phyloP scores from a whole-genome alignment of 1,140 invertebrate species.

The Drosophila lini region DNA sequence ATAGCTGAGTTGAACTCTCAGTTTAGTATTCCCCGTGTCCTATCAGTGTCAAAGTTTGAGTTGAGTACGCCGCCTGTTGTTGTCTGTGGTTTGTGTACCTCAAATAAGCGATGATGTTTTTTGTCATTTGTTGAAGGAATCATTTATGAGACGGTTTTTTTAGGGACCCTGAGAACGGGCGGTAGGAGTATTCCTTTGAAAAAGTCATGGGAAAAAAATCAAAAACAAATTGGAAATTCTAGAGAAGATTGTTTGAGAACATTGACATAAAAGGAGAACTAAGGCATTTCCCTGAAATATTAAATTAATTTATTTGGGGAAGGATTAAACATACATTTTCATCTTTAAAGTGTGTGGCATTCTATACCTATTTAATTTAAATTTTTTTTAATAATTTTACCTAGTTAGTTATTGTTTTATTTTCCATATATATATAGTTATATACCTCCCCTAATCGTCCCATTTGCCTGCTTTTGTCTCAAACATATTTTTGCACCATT shows the following conservation, averaged over 20 bases:
- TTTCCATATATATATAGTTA: not conserved
- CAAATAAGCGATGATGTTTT: constrained; percentile 29
- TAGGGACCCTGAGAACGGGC: constrained; percentile 22
- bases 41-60: constrained; percentile 71
- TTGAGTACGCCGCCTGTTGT: constrained; percentile 42
- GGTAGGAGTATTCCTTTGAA: constrained; percentile 23
- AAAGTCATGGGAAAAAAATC: constrained; percentile 27
- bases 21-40: constrained; percentile 53
- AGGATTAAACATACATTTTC: too few relatives aligned
- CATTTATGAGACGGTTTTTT: constrained; percentile 28
- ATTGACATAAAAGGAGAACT: not conserved
- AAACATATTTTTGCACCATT: constrained; percentile 22
- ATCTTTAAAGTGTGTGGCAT: too few relatives aligned
- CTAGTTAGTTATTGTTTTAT: not conserved
- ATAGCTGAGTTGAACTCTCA: constrained; percentile 31
- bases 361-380: too few relatives aligned
- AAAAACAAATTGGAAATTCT: not conserved
- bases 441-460: not conserved
- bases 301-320: not conserved
- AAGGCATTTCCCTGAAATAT: not conserved
- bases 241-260: not conserved
- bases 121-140: constrained; percentile 44
- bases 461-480: constrained; percentile 8
- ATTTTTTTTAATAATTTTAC: too few relatives aligned
- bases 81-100: constrained; percentile 24